Conservation (phyloP, 2,797 vertebrate species). For the Myotis vivesi region DNA sequence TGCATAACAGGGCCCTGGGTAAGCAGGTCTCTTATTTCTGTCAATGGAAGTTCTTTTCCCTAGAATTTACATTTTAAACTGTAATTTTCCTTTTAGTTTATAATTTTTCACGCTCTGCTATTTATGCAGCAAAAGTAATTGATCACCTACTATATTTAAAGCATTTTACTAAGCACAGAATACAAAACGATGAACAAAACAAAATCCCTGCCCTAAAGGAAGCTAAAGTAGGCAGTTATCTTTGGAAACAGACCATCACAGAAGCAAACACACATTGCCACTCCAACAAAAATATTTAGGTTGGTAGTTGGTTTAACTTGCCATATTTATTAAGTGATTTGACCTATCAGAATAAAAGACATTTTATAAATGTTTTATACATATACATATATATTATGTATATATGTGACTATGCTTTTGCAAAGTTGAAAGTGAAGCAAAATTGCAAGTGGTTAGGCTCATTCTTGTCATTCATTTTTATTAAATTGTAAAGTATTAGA, state of each 20-base stretch:
- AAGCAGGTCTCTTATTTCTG: slow-evolving; percentile 39
- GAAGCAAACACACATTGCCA: slow-evolving; percentile 45
- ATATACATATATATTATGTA: not conserved
- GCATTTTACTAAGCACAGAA: not conserved
- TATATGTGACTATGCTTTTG: not conserved
- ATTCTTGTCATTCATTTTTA: slow-evolving; percentile 1
- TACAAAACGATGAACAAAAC: slow-evolving; percentile 34
- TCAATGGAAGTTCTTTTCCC: slow-evolving; percentile 11
- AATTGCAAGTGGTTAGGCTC: not conserved
- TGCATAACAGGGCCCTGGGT: not conserved
- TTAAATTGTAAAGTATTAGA: not conserved
- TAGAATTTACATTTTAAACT: not conserved
- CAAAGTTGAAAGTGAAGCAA: slow-evolving; percentile 38
- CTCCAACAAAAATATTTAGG: slow-evolving; percentile 69
- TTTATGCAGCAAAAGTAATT: slow-evolving; percentile 50
- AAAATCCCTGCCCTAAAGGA: slow-evolving; percentile 55
- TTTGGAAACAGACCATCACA: slow-evolving; percentile 74
- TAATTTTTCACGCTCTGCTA: not conserved
- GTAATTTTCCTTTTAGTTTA: slow-evolving; percentile 39
- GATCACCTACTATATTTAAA: slow-evolving; percentile 50
- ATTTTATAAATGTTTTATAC: slow-evolving; percentile 12
- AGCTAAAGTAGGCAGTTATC: slow-evolving; percentile 55
- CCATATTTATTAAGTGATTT: slow-evolving; percentile 61
- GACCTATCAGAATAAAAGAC: slow-evolving; percentile 21
- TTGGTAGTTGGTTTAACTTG: slow-evolving; percentile 25